Conservation (phyloP, 2,888 invertebrate genomes). For the Cheiracanthium punctorium region DNA sequence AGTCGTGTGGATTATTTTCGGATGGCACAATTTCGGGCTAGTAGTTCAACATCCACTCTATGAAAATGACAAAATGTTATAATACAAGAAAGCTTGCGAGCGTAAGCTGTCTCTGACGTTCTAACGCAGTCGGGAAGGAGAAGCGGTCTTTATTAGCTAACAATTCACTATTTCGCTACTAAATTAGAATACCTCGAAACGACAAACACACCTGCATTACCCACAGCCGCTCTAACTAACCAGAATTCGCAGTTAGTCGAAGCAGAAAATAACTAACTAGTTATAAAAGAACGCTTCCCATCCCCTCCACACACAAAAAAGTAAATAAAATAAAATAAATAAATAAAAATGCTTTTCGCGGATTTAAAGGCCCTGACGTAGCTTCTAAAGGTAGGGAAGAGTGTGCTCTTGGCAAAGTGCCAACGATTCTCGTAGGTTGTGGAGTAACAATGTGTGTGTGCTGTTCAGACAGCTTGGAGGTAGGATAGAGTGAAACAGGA, state of each 20-base stretch:
- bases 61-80: no score
- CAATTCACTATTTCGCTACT: neutral
- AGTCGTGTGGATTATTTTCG: neutral
- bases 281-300: neutral
- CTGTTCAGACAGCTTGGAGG: constrained; percentile 13
- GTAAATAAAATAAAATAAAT: constrained; percentile 9
- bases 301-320: no score
- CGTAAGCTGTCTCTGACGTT: neutral
- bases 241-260: constrained; percentile 13
- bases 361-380: constrained; percentile 13
- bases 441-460: constrained; percentile 12
- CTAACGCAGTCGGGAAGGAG: neutral
- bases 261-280: constrained; percentile 15
- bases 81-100: no score
- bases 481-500: constrained; percentile 10
- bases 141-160: neutral
- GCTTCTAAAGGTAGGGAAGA: neutral
- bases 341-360: neutral
- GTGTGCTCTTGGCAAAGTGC: neutral
- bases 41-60: no score
- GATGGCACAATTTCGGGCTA: neutral
- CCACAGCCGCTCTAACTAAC: neutral
- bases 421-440: neutral
- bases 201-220: constrained; percentile 13
- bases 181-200: neutral